Percentiles rank a stretch among this genome's conserved stretches.
Conservation (phyloP, 1,140 invertebrate genomes). For the Drosophila malerkotliana region DNA sequence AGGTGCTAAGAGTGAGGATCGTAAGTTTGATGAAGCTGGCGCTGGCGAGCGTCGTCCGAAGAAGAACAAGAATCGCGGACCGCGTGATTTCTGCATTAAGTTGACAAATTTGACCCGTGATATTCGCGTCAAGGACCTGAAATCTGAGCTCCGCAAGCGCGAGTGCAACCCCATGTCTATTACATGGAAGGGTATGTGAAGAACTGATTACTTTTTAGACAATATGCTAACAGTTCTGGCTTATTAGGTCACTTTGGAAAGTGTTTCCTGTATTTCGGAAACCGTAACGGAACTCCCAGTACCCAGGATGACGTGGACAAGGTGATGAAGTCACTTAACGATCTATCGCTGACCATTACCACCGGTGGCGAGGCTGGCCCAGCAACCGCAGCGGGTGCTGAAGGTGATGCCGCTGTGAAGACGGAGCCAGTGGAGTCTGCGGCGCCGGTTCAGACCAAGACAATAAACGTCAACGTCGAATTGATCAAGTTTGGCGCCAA, state of each 20-base stretch:
- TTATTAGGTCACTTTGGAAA: conserved; percentile 85
- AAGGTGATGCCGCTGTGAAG: conserved; percentile 46
- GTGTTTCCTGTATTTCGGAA: conserved; percentile 87
- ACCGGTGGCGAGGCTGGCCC: conserved; percentile 53
- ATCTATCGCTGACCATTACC: conserved; percentile 83
- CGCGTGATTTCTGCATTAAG: conserved; percentile 85
- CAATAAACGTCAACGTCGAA: conserved; percentile 74
- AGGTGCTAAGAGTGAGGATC: conserved; percentile 78
- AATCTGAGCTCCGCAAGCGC: conserved; percentile 86
- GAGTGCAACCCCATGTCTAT: conserved; percentile 87
- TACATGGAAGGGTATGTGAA: conserved; percentile 85
- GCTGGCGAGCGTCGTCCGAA: conserved; percentile 65
- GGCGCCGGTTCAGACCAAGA: conserved; percentile 72
- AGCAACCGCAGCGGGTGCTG: conserved; percentile 42
- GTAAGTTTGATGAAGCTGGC: conserved; percentile 66
- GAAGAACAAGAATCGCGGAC: conserved; percentile 64
- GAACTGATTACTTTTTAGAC: background rate
- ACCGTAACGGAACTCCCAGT: conserved; percentile 84
- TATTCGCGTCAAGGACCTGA: conserved; percentile 87
- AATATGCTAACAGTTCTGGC: background rate
- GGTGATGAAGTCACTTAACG: conserved; percentile 86
- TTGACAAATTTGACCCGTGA: conserved; percentile 86
- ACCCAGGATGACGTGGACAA: conserved; percentile 85
- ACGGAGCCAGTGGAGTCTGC: conserved; percentile 46
- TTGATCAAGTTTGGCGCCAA: conserved; percentile 71